Base-by-base conservation (phyloP, 1,140 invertebrate species). In the Neodiprion virginianus region DNA sequence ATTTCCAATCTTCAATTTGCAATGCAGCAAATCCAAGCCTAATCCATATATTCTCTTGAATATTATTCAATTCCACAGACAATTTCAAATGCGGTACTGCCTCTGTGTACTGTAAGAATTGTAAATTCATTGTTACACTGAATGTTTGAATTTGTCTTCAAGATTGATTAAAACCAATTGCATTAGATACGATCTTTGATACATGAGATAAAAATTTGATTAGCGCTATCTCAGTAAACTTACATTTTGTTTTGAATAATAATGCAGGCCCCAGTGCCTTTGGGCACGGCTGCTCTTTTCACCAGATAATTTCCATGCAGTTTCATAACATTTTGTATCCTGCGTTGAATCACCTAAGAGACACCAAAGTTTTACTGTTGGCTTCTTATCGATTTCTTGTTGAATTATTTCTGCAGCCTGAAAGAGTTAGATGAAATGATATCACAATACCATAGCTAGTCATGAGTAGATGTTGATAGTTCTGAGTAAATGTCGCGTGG, bases 251-350 rank as follows among this genome's bases (percentile, higher is more conserved):
- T 90, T 92, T 69, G 90, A 88, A 86, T 92, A 97, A 77, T 95
- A 92, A 85, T 94, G 95, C 71, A 93, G 90, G 77, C 91, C 96
- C 96, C 92, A 99, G 82, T 93, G 96, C 67, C 94, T 90, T 83
- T 98, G 94, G 8, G 93, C 95, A 74, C 94, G 88, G 75, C 94
- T 94, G 85, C 94, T 96, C 72, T 91, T 93, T 68, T 93, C 87
- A 17, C 93, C 92, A 0, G 97, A 98, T 71, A 99, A 89, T 80
- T 95, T 91, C 96, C 97, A 99, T 0, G 97, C 97, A 83, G 93
- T 95, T 79, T 95, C 91, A 85, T 98, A 99, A 85, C 93, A 93
- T 70, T 87, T 82, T 48, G 89, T 82, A 78, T 95, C 87, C 74
- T 92, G 89, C 5, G 92, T 93, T 5, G 95, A 92, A 89, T 99